phyloP scores from a whole-genome alignment of 2,113 vertebrate genomes.

The Aphelocoma coerulescens region DNA sequence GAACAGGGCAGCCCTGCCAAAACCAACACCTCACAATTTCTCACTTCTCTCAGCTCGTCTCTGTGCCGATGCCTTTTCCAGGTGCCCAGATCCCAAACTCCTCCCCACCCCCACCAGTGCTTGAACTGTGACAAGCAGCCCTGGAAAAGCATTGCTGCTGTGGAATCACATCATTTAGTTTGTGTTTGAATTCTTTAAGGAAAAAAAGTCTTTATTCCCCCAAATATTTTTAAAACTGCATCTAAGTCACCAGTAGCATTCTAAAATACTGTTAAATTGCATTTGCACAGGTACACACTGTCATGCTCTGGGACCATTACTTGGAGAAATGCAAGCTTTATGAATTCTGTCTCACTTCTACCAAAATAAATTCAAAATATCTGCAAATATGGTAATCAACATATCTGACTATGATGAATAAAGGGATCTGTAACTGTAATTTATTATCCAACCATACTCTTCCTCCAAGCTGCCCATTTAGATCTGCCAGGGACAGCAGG shows the following conservation, averaged over 20 bases:
- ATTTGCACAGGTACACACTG: not conserved
- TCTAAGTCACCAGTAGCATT: not conserved
- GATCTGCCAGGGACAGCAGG: not conserved
- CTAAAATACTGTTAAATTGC: not conserved
- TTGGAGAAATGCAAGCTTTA: not conserved
- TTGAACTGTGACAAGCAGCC: not conserved
- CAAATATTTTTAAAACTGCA: rapidly evolving
- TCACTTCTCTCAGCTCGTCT: slow-evolving; percentile 1
- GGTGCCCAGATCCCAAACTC: not conserved
- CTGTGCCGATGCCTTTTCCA: slow-evolving; percentile 5
- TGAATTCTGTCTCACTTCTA: not conserved
- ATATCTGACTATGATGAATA: not conserved
- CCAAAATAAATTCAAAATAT: not conserved
- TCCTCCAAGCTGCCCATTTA: not conserved
- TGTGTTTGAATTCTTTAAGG: not conserved
- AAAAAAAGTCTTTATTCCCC: not conserved
- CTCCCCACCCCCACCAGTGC: not conserved
- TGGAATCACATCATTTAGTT: not conserved
- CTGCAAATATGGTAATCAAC: not conserved
- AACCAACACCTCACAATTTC: slow-evolving; percentile 21
- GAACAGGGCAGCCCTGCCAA: not conserved
- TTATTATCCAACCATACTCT: not conserved
- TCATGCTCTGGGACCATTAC: not conserved
- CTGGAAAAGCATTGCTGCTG: not conserved
- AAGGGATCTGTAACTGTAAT: not conserved